These are phyloP conservation scores for Novumbra hubbsi DNA, from an alignment of 2,797 vertebrate genomes.

Conservation along the genomic window DNA sequence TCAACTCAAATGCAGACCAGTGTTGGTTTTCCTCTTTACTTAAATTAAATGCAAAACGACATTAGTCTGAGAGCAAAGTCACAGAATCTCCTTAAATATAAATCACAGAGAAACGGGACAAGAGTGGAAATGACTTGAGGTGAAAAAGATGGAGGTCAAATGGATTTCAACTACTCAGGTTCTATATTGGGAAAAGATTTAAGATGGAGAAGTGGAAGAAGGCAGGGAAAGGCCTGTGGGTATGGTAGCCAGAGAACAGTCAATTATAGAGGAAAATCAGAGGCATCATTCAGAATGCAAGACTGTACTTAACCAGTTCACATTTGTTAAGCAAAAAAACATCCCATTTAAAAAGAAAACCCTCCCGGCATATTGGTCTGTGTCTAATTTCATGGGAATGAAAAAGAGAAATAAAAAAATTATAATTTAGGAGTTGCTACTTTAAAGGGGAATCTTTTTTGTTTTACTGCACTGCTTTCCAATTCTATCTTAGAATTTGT, in stretches of 20 bases:
- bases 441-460: not conserved
- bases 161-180: constrained; percentile 56
- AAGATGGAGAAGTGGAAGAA: constrained; percentile 24
- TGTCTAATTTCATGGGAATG: not conserved
- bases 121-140: constrained; percentile 24
- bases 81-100: not conserved
- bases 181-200: constrained; percentile 47
- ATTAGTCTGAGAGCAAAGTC: constrained; percentile 16
- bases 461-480: too few relatives aligned
- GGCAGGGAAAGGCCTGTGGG: constrained; percentile 1
- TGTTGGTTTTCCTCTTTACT: not conserved
- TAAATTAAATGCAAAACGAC: not conserved
- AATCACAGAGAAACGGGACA: not conserved
- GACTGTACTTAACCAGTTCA: not conserved
- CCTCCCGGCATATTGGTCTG: not conserved
- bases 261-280: not conserved
- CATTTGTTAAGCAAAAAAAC: not conserved
- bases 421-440: not conserved
- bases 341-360: not conserved
- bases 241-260: not conserved
- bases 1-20: not conserved
- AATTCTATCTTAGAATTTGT: too few relatives aligned
- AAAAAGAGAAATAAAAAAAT: not conserved
- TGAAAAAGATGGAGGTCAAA: constrained; percentile 48
- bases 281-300: not conserved